Evolutionary conservation across 2,888 invertebrate species (phyloP).

Genomic region (Scelioninae gen. 1): DNA sequence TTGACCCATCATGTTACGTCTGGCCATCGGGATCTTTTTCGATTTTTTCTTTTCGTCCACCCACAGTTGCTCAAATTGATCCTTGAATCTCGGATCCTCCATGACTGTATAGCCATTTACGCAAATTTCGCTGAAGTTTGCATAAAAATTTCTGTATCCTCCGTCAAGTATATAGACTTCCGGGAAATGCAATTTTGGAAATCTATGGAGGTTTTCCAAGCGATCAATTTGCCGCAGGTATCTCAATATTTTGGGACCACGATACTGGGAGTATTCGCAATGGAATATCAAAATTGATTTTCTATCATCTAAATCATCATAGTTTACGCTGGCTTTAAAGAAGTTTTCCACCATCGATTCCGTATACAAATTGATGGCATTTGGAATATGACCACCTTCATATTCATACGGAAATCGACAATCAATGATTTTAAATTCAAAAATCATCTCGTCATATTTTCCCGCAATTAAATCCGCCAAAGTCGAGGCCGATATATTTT

Average conservation of each 20-base stretch:
- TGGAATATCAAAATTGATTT: constrained; percentile 93
- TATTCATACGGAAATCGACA: constrained; percentile 98
- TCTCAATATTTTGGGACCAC: constrained; percentile 96
- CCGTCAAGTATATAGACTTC: constrained; percentile 97
- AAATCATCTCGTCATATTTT: constrained; percentile 82
- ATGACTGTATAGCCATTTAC: neutral
- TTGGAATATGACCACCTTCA: constrained; percentile 94
- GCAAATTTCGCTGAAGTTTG: constrained; percentile 78
- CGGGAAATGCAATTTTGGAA: constrained; percentile 94
- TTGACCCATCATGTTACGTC: too few relatives aligned
- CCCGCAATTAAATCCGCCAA: constrained; percentile 87
- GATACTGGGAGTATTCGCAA: constrained; percentile 97
- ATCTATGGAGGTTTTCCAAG: constrained; percentile 90
- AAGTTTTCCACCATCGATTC: constrained; percentile 89
- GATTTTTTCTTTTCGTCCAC: too few relatives aligned
- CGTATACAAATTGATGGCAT: constrained; percentile 93
- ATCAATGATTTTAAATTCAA: constrained; percentile 89
- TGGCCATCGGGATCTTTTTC: too few relatives aligned
- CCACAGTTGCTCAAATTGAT: too few relatives aligned
- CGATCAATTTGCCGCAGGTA: constrained; percentile 91
- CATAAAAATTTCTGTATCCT: constrained; percentile 93
- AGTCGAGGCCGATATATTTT: constrained; percentile 90
- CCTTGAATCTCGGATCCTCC: constrained; percentile 3
- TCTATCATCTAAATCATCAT: constrained; percentile 67
- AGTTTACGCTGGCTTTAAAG: constrained; percentile 81